Conservation (phyloP, 2,888 invertebrate genomes). For the Oxystoma pomonae region DNA sequence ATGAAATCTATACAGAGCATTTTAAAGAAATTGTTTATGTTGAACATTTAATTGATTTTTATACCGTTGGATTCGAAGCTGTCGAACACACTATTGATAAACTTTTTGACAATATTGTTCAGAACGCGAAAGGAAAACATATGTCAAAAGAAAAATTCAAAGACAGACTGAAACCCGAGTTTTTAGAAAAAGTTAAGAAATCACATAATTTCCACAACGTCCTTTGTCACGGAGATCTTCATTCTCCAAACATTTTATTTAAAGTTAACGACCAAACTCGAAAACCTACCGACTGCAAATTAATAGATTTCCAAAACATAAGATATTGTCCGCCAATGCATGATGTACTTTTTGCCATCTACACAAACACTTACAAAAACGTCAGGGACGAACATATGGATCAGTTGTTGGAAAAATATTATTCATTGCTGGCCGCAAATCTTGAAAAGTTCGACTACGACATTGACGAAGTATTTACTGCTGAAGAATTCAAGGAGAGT, state of each 20-base stretch:
- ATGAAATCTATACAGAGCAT: constrained; percentile 33
- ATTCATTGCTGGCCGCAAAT: neutral
- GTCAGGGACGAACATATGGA: neutral
- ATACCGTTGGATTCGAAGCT: constrained; percentile 23
- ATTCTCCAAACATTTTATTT: constrained; percentile 55
- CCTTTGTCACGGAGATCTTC: constrained; percentile 59
- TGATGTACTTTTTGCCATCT: neutral
- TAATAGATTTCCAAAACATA: neutral
- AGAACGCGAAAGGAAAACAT: neutral
- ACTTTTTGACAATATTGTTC: constrained; percentile 9
- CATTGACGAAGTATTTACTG: neutral
- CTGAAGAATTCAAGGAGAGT: neutral
- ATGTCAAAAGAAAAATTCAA: constrained; percentile 18
- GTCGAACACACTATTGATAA: constrained; percentile 13
- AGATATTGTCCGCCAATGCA: neutral
- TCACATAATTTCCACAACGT: constrained; percentile 50
- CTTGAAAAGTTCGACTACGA: neutral
- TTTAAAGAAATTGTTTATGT: constrained; percentile 25
- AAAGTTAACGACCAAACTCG: constrained; percentile 27
- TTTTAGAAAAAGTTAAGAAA: constrained; percentile 13
- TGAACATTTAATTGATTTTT: constrained; percentile 18
- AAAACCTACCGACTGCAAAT: neutral
- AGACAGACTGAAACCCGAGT: constrained; percentile 17
- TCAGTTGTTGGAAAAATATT: neutral
- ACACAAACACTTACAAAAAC: neutral